These are phyloP conservation scores for Climacteris rufus DNA, from an alignment of 2,113 vertebrate genomes.

Conservation along the genomic window DNA sequence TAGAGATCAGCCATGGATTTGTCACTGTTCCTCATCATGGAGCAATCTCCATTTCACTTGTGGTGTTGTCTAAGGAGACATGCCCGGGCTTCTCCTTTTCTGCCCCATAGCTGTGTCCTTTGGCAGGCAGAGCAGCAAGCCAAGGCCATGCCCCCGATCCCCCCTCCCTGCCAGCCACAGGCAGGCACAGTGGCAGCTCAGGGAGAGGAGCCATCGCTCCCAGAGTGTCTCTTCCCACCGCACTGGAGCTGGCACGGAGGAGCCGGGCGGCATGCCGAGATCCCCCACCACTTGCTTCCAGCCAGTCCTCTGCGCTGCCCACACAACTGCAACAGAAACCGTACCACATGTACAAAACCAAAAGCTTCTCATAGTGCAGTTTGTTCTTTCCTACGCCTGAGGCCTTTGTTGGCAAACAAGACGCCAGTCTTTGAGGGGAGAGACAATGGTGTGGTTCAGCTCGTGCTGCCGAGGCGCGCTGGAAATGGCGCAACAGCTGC, in stretches of 20 bases:
- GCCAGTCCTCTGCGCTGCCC: neutral
- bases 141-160: neutral
- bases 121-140: rapidly evolving
- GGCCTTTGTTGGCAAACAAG: slow-evolving; percentile 42
- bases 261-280: rapidly evolving
- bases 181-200: rapidly evolving
- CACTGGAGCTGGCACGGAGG: rapidly evolving
- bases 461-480: neutral
- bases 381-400: neutral
- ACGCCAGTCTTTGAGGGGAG: neutral
- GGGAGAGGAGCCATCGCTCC: neutral
- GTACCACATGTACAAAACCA: neutral
- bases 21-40: neutral
- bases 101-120: rapidly evolving
- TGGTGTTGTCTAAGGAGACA: neutral
- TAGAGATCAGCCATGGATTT: neutral
- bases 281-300: neutral
- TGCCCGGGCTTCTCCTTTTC: neutral
- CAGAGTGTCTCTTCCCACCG: rapidly evolving
- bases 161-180: rapidly evolving
- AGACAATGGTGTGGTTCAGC: slow-evolving; percentile 36
- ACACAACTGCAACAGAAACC: neutral
- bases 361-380: neutral
- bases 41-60: neutral
- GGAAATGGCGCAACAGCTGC: neutral